A percentile compares a stretch with the other conserved stretches of the same genome.
Evolutionary conservation across 2,797 vertebrate species (phyloP).

Genomic region (Clarias fuscus): DNA sequence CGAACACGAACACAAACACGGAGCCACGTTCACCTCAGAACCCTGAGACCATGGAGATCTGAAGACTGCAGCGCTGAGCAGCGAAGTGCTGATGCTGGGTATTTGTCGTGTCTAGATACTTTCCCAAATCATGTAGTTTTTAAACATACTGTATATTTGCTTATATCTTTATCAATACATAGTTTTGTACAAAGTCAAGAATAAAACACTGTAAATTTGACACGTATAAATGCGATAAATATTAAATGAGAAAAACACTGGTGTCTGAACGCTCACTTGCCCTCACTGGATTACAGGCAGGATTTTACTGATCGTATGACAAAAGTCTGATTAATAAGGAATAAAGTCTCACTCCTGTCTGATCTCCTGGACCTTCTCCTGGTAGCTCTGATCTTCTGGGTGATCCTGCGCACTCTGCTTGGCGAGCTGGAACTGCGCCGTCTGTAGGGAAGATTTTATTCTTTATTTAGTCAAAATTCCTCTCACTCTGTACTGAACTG

Average conservation of each 20-base stretch:
- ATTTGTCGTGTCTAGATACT: neutral
- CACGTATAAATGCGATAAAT: neutral
- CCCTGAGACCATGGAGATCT: neutral
- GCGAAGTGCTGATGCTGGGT: neutral
- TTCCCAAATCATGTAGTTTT: neutral
- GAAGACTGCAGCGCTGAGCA: neutral
- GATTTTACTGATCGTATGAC: neutral
- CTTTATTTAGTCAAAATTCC: neutral
- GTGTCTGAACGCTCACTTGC: neutral
- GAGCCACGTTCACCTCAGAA: neutral
- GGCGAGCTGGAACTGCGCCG: conserved; percentile 87
- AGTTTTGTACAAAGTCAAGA: neutral
- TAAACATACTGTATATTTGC: neutral
- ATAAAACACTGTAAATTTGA: neutral
- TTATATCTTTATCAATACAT: neutral
- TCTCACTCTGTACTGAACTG: neutral
- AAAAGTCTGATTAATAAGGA: neutral
- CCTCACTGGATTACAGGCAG: neutral
- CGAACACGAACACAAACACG: neutral
- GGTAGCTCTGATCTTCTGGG: conserved; percentile 75
- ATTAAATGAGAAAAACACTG: neutral
- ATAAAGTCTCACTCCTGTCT: conserved; percentile 81
- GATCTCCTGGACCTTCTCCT: conserved; percentile 80
- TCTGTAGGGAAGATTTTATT: conserved; percentile 71
- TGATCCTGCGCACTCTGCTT: conserved; percentile 83